A percentile compares a stretch with the other conserved stretches of the same genome.
Conservation (phyloP, 2,797 vertebrate species). For the Tragelaphus eurycerus region DNA sequence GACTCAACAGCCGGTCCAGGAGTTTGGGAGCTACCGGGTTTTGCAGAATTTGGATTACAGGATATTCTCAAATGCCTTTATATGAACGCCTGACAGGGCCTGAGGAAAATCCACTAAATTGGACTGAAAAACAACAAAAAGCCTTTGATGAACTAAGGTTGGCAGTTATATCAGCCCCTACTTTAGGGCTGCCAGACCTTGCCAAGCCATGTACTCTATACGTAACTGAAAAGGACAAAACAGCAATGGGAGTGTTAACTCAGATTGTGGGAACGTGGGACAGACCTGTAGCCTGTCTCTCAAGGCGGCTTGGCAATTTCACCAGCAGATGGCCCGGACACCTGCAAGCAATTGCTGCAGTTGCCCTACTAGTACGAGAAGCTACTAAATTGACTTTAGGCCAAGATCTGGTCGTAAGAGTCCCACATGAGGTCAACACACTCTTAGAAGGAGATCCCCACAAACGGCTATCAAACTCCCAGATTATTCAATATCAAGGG, state of each 20-base stretch:
- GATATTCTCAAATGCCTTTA: background rate
- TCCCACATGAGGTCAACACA: background rate
- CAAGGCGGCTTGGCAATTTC: background rate
- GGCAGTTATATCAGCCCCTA: background rate
- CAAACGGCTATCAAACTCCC: background rate
- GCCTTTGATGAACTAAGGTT: background rate
- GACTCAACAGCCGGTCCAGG: background rate
- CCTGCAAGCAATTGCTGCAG: background rate
- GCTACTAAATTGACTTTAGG: background rate
- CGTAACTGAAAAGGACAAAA: background rate
- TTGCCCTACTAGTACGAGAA: background rate
- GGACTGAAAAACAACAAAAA: background rate
- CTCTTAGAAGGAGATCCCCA: background rate
- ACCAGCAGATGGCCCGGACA: rapidly evolving
- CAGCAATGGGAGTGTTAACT: background rate
- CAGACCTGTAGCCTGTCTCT: background rate
- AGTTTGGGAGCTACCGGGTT: background rate
- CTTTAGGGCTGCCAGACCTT: background rate
- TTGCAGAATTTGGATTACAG: background rate
- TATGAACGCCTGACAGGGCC: background rate
- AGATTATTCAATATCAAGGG: background rate
- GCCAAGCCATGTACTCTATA: background rate
- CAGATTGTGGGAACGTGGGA: background rate
- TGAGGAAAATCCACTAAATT: background rate
- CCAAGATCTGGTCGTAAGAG: background rate